Evolutionary conservation across 1,140 invertebrate genomes (phyloP).

Genomic region (Lethocerus indicus): DNA sequence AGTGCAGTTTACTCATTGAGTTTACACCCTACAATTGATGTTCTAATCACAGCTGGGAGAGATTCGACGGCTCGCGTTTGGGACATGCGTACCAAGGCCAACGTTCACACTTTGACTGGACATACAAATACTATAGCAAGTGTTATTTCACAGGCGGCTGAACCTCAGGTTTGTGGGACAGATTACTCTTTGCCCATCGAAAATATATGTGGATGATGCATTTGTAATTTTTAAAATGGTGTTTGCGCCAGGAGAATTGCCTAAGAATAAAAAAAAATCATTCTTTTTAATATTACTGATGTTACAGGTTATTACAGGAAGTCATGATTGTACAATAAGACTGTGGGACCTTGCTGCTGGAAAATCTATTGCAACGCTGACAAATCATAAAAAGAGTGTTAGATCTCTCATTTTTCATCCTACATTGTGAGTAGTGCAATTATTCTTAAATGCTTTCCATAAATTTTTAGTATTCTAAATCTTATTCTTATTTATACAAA

Average conservation of each 20-base stretch:
- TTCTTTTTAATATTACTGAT: constrained; percentile 3
- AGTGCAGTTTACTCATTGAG: constrained; percentile 91
- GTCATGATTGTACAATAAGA: constrained; percentile 72
- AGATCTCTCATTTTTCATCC: constrained; percentile 84
- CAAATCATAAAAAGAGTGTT: constrained; percentile 99
- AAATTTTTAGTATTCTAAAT: too few relatives aligned
- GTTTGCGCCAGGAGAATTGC: not conserved
- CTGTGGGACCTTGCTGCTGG: constrained; percentile 96
- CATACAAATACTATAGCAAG: constrained; percentile 95
- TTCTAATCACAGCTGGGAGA: constrained; percentile 82
- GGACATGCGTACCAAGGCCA: constrained; percentile 98
- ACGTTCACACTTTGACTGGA: constrained; percentile 90
- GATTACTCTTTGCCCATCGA: not conserved
- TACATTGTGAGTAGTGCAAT: constrained; percentile 44
- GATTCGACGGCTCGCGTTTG: constrained; percentile 93
- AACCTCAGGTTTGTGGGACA: constrained; percentile 64
- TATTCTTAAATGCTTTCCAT: too few relatives aligned
- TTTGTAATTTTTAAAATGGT: not conserved
- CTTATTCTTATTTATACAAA: too few relatives aligned
- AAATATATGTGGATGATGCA: not conserved
- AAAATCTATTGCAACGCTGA: constrained; percentile 84
- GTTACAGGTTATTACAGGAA: constrained; percentile 52
- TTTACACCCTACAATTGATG: constrained; percentile 90
- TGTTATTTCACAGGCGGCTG: constrained; percentile 76
- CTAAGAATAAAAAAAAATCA: not conserved